Evolutionary conservation across 2,113 vertebrate species (phyloP), one percentile per base, ranked within the genome.

Genomic region (Edolisoma coerulescens): DNA sequence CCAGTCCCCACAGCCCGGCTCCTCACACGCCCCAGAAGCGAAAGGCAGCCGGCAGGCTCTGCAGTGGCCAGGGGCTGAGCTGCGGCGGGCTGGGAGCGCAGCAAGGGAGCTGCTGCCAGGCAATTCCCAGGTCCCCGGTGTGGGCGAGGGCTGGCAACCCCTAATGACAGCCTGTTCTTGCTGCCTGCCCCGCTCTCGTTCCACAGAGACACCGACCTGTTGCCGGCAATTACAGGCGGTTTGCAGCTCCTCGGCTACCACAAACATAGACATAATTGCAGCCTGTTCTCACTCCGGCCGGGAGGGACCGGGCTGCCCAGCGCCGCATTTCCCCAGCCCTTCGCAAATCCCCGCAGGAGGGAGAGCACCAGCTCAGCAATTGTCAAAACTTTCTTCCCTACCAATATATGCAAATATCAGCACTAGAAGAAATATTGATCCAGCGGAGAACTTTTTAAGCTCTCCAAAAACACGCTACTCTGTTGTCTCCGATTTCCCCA

Each of bases 141-240:
- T 24, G 89, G 68, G 65, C 7, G 10, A 91, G 50, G 1, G 4
- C 56, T 52, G 64, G 64, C 47, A 67, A 3, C 15, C 49, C 52
- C 41, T 23, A n/a, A 76, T 18, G 68, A 56, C 87, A 83, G 90
- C 57, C 45, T 27, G 70, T 21, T 37, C 78, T 18, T n/a, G 3
- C 76, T 21, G 42, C 64, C 47, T 15, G 80, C 92, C 82, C 69
- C 2, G 7, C 59, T 91, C 65, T n/a, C 22, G 2, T 37, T 42
- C 92, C 81, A 26, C 71, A 33, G 78, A 69, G 70, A 79, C 86
- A 83, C 41, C 17, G 57, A 83, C 85, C 88, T 53, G 85, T 24
- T 88, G 94, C 85, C 42, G 33, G 85, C 94, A 93, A 95, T 96
- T 92, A 87, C 59, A 50, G 80, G 76, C 5, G 45, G 92, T 75